Evolutionary conservation across 2,797 vertebrate genomes (phyloP).

Genomic region (Cebuella pygmaea): DNA sequence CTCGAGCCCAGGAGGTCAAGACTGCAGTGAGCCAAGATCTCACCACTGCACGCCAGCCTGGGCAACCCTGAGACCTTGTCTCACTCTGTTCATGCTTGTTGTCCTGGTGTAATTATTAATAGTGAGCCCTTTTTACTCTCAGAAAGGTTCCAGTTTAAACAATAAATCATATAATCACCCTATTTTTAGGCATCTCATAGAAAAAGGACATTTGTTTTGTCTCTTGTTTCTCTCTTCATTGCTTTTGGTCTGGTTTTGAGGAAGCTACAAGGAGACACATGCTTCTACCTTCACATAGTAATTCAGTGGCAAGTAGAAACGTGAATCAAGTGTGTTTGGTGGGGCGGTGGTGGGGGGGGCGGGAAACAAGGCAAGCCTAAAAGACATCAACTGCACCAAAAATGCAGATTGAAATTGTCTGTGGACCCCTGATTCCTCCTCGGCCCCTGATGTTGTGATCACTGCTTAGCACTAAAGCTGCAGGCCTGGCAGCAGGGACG

Average conservation of each 20-base stretch:
- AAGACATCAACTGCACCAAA: not conserved
- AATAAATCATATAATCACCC: not conserved
- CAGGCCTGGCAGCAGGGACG: accelerated
- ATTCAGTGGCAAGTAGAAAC: not conserved
- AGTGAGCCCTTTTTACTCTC: not conserved
- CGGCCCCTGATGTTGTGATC: not conserved
- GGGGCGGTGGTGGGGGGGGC: too few species aligned
- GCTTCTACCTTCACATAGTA: not conserved
- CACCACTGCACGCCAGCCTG: not conserved
- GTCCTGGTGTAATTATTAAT: not conserved
- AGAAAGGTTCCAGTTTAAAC: not conserved
- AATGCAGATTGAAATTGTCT: not conserved
- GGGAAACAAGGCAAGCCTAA: not conserved
- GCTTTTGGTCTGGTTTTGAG: not conserved
- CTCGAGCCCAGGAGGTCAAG: not conserved
- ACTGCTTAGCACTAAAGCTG: not conserved
- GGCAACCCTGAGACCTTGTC: not conserved
- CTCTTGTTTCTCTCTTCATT: not conserved
- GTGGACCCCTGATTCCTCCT: not conserved
- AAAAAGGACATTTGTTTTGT: not conserved
- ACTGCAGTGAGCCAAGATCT: not conserved
- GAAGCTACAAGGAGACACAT: not conserved
- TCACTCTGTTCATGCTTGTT: not conserved
- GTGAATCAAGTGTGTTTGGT: not conserved
- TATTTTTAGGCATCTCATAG: not conserved